Conservation (phyloP, 2,888 invertebrate genomes). For the Caenorhabditis sp. region DNA sequence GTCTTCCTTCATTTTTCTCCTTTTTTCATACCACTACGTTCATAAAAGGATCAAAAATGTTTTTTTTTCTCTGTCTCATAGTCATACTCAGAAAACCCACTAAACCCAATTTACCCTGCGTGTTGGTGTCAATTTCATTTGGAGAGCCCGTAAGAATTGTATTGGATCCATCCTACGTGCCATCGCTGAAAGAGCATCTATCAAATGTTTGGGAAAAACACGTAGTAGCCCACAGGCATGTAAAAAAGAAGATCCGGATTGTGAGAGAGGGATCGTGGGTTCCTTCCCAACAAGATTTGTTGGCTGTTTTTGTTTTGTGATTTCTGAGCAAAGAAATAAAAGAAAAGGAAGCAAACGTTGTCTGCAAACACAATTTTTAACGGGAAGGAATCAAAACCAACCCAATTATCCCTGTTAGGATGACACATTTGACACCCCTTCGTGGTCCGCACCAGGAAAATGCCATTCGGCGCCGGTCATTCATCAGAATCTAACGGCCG, state of each 20-base stretch:
- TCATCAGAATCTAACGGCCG: conserved; percentile 20
- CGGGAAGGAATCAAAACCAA: background rate
- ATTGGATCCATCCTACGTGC: no score
- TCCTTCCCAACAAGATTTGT: background rate
- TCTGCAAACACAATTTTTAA: conserved; percentile 3
- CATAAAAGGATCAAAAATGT: background rate
- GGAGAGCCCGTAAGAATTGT: no score
- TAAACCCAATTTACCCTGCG: no score
- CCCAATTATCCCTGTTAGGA: conserved; percentile 14
- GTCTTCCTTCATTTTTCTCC: background rate
- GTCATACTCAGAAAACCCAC: no score
- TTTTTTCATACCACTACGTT: background rate
- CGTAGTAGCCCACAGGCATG: background rate
- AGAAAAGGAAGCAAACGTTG: background rate
- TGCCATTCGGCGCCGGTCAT: background rate
- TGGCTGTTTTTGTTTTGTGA: background rate
- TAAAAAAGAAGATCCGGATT: background rate
- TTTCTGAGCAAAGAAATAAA: conserved; percentile 2
- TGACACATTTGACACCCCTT: conserved; percentile 42
- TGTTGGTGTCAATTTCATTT: no score
- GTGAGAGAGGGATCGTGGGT: no score
- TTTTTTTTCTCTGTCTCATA: no score
- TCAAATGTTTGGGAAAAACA: background rate
- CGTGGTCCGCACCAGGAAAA: conserved; percentile 4
- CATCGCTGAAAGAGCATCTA: no score